Percentiles rank a stretch among this genome's conserved stretches.
Evolutionary conservation across 1,140 invertebrate species (phyloP).

Genomic region (Gerris buenoi): DNA sequence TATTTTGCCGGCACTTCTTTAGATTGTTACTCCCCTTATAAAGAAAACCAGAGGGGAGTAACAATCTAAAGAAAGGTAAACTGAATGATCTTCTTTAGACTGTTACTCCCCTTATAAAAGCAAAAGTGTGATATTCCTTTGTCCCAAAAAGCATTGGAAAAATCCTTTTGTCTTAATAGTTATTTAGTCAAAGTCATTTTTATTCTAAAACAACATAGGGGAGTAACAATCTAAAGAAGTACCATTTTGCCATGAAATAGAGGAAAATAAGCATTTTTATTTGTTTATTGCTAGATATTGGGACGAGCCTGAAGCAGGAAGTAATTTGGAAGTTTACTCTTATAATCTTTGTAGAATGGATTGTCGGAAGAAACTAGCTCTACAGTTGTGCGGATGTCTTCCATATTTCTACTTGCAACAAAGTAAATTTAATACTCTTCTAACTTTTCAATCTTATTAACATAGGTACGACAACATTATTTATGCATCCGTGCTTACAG

Average conservation of each 20-base stretch:
- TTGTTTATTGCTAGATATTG: slow-evolving; percentile 35
- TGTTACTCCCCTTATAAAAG: too few relatives aligned
- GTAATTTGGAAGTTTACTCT: slow-evolving; percentile 43
- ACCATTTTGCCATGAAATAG: slow-evolving; percentile 28
- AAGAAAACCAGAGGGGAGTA: too few relatives aligned
- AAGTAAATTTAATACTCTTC: too few relatives aligned
- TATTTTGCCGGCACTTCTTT: too few relatives aligned
- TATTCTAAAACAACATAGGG: neutral
- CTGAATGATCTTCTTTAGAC: too few relatives aligned
- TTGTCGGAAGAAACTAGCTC: slow-evolving; percentile 40
- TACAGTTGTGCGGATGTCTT: slow-evolving; percentile 42
- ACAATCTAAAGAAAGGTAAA: too few relatives aligned
- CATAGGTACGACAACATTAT: too few relatives aligned
- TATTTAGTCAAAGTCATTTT: neutral
- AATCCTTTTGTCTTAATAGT: neutral
- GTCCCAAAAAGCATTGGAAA: neutral
- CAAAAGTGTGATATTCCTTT: too few relatives aligned
- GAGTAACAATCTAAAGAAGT: slow-evolving; percentile 23
- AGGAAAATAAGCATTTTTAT: slow-evolving; percentile 21
- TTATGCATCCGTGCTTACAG: too few relatives aligned
- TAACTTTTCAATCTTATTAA: slow-evolving; percentile 2
- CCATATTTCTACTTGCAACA: slow-evolving; percentile 28
- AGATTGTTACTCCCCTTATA: too few relatives aligned
- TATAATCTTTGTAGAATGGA: slow-evolving; percentile 49
- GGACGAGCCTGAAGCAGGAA: slow-evolving; percentile 36